These are phyloP conservation scores for Caenorhabditis briggsae DNA, from an alignment of 1,140 invertebrate genomes.

Conservation along the genomic window DNA sequence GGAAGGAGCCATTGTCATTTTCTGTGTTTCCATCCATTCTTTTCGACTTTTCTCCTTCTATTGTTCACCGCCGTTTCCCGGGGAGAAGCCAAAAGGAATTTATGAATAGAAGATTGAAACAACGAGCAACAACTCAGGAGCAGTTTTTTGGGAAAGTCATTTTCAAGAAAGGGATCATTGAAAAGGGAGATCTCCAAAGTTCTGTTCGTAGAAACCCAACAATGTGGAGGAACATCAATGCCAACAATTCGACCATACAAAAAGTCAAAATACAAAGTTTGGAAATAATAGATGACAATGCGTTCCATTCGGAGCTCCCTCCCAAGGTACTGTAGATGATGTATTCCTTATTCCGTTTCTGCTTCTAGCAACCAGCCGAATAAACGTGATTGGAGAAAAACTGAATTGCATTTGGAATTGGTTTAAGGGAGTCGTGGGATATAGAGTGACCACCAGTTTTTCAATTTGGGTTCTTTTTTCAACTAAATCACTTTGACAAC, in stretches of 20 bases:
- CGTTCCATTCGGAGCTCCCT: too few species aligned
- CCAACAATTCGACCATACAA: too few species aligned
- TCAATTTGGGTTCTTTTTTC: neutral
- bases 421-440: neutral
- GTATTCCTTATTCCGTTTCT: too few species aligned
- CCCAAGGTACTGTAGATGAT: too few species aligned
- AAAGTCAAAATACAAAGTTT: too few species aligned
- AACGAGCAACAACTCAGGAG: neutral
- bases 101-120: neutral
- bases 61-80: constrained; percentile 45
- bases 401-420: constrained; percentile 11
- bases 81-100: neutral
- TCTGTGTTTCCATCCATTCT: neutral
- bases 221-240: too few species aligned
- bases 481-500: too few species aligned
- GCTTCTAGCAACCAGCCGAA: too few species aligned
- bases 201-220: too few species aligned
- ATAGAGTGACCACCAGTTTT: constrained; percentile 14
- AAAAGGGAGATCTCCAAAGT: too few species aligned
- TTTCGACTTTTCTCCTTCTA: neutral
- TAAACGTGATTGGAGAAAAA: neutral
- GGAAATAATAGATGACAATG: too few species aligned
- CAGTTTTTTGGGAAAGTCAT: neutral
- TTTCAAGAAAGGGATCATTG: too few species aligned
- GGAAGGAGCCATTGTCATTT: constrained; percentile 52